Percentiles rank a stretch among this genome's conserved stretches.
phyloP scores from a whole-genome alignment of 2,113 vertebrate species.

The Ibidorhyncha struthersii region DNA sequence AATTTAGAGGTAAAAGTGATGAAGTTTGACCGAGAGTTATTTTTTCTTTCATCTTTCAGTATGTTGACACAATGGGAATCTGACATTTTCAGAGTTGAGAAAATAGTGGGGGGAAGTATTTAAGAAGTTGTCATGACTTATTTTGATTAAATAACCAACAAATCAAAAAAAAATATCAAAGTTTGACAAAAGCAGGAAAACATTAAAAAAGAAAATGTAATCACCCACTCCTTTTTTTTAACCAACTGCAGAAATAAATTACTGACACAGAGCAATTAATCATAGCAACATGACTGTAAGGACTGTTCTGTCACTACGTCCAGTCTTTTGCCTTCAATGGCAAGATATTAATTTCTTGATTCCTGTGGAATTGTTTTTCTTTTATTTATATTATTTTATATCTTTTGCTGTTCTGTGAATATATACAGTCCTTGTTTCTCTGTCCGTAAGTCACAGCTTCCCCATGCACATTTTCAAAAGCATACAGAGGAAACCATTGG shows the following conservation, averaged over 20 bases:
- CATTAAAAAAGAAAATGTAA: background rate
- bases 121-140: background rate
- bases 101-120: background rate
- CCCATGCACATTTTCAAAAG: background rate
- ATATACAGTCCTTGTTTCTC: background rate
- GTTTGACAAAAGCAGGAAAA: background rate
- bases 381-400: background rate
- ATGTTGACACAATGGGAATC: background rate
- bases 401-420: background rate
- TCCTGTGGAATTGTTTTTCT: background rate
- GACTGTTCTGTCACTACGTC: background rate
- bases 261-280: background rate
- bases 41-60: background rate
- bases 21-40: background rate
- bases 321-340: background rate
- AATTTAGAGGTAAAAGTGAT: background rate
- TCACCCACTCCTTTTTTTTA: background rate
- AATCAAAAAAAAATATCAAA: background rate
- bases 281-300: background rate
- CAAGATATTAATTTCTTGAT: background rate
- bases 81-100: background rate
- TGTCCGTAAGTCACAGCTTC: background rate
- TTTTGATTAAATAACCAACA: constrained; percentile 22
- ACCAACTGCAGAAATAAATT: background rate
- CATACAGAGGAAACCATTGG: background rate